Conservation (phyloP, 2,113 vertebrate genomes). For the Chionomys nivalis region DNA sequence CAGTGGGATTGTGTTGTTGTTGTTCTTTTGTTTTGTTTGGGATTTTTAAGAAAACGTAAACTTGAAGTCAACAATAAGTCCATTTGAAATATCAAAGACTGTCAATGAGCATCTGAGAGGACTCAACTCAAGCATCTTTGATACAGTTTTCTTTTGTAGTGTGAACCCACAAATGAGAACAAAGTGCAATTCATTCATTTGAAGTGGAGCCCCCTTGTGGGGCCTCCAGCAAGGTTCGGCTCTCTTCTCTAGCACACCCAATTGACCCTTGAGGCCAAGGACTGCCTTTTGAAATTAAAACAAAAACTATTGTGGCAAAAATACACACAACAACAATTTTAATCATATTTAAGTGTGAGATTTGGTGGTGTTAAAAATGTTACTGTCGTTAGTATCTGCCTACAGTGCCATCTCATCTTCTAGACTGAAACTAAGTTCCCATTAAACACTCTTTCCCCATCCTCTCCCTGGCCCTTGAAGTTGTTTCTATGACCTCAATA, state of each 20-base stretch:
- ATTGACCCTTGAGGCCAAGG: not conserved
- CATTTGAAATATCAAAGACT: not conserved
- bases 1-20: not conserved
- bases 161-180: not conserved
- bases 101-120: slow-evolving; percentile 60
- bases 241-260: too few relatives aligned
- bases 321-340: not conserved
- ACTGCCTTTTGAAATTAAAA: not conserved
- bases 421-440: not conserved
- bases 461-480: not conserved
- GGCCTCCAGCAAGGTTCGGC: not conserved
- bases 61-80: not conserved
- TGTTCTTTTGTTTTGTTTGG: not conserved
- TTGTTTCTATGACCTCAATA: not conserved
- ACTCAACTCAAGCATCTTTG: slow-evolving; percentile 1
- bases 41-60: slow-evolving; percentile 30
- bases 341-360: not conserved
- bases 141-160: not conserved
- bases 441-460: not conserved
- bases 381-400: not conserved
- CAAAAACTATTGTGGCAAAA: not conserved
- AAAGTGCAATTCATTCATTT: not conserved
- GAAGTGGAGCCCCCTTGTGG: not conserved
- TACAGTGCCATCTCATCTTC: not conserved
- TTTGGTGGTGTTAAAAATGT: not conserved